A percentile compares a stretch with the other conserved stretches of the same genome.
Conservation (phyloP, 53 echinoderm and acorn worm species). For the Astropecten irregularis region DNA sequence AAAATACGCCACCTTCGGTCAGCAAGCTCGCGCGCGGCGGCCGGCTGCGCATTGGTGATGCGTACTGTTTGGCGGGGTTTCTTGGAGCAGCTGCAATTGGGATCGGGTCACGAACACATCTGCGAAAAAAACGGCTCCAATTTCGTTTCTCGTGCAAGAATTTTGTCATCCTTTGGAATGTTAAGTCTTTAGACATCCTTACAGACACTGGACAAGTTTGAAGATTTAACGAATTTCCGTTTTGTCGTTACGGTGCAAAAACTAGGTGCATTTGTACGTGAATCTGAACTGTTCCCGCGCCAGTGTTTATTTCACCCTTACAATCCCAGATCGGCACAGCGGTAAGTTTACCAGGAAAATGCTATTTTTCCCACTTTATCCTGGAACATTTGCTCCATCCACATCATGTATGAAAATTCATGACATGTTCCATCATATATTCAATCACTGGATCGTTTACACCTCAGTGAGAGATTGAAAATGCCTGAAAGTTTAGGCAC, state of each 20-base stretch:
- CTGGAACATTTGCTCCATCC: background rate
- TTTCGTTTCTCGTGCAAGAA: background rate
- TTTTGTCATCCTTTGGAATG: background rate
- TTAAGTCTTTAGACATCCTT: background rate
- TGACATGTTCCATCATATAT: background rate
- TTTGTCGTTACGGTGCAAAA: slow-evolving; percentile 11
- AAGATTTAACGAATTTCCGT: background rate
- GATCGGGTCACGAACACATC: background rate
- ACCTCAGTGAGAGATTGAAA: background rate
- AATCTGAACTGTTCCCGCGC: background rate
- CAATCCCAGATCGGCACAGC: background rate
- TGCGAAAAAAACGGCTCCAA: background rate
- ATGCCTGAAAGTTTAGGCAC: background rate
- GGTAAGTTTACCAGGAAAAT: slow-evolving; percentile 14
- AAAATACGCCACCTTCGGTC: slow-evolving; percentile 55
- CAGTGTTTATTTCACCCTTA: background rate
- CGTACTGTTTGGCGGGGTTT: slow-evolving; percentile 56
- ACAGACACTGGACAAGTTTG: background rate
- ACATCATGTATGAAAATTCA: background rate
- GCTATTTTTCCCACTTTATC: background rate
- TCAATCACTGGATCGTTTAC: background rate
- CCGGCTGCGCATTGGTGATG: slow-evolving; percentile 52
- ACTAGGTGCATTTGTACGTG: background rate
- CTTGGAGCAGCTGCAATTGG: background rate
- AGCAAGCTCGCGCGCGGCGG: slow-evolving; percentile 11